Conservation (phyloP, 2,888 invertebrate genomes). For the Rhagophthalmus giganteus region DNA sequence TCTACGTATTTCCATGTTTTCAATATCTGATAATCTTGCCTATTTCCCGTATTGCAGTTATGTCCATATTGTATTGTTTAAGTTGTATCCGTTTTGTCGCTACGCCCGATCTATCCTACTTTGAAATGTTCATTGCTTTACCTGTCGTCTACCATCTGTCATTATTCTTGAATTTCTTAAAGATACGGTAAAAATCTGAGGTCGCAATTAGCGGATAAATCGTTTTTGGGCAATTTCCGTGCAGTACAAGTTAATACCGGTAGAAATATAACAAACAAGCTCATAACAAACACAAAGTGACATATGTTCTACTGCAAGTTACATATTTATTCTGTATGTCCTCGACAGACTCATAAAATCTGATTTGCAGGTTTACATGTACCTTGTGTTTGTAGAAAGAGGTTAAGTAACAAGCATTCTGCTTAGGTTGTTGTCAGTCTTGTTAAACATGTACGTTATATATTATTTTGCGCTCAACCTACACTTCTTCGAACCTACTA, state of each 20-base stretch:
- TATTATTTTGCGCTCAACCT: not conserved
- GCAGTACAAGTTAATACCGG: not conserved
- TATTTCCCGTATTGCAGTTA: too few species aligned
- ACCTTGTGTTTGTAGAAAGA: not conserved
- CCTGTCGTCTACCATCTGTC: not conserved
- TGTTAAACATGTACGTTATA: not conserved
- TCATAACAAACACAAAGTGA: not conserved
- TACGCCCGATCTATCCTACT: not conserved
- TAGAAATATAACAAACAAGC: not conserved
- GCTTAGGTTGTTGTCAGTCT: not conserved
- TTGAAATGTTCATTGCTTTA: not conserved
- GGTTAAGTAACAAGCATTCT: not conserved
- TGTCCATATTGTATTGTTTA: too few species aligned
- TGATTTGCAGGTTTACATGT: not conserved
- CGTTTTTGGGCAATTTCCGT: not conserved
- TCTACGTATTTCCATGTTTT: too few species aligned
- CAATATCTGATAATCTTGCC: too few species aligned
- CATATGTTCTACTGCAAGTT: not conserved
- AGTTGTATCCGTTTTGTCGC: not conserved
- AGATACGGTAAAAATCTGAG: not conserved
- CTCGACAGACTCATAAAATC: not conserved
- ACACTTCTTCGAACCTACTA: not conserved
- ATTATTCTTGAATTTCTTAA: not conserved
- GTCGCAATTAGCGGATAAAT: not conserved
- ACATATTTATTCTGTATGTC: not conserved